Conservation (phyloP, 2,888 invertebrate species). For the Gortyna flavago region DNA sequence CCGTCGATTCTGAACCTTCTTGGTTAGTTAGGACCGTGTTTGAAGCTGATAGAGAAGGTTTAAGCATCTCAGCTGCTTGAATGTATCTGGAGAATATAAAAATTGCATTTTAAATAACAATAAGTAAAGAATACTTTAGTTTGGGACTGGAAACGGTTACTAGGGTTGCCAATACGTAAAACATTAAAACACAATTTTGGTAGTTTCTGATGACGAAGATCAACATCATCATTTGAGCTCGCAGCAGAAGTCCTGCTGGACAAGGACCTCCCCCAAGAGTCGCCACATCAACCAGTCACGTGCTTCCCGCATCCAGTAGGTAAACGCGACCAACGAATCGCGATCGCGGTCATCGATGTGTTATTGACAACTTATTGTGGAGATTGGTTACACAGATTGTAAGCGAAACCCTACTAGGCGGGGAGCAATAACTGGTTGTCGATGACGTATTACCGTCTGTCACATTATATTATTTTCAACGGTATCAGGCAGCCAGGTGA, state of each 20-base stretch:
- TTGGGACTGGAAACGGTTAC: background rate
- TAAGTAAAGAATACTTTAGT: background rate
- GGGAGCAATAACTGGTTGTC: background rate
- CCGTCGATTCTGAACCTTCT: slow-evolving; percentile 78
- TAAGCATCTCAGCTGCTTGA: slow-evolving; percentile 96
- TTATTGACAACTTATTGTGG: background rate
- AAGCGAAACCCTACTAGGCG: background rate
- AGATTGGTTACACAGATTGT: background rate
- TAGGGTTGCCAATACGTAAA: background rate
- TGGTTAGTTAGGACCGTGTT: slow-evolving; percentile 70
- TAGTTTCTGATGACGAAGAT: background rate
- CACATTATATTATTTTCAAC: background rate
- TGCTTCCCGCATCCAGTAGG: background rate
- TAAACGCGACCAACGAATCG: background rate
- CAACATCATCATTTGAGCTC: background rate
- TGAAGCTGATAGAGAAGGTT: slow-evolving; percentile 92
- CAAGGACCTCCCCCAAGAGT: background rate
- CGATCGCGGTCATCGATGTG: background rate
- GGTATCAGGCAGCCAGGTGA: too few relatives aligned
- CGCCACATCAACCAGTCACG: background rate
- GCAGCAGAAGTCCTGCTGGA: background rate
- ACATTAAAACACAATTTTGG: background rate
- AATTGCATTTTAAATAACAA: background rate
- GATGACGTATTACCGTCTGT: background rate
- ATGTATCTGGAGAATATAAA: slow-evolving; percentile 90